Evolutionary conservation across 2,797 vertebrate species (phyloP).

Genomic region (Pangasius djambal): DNA sequence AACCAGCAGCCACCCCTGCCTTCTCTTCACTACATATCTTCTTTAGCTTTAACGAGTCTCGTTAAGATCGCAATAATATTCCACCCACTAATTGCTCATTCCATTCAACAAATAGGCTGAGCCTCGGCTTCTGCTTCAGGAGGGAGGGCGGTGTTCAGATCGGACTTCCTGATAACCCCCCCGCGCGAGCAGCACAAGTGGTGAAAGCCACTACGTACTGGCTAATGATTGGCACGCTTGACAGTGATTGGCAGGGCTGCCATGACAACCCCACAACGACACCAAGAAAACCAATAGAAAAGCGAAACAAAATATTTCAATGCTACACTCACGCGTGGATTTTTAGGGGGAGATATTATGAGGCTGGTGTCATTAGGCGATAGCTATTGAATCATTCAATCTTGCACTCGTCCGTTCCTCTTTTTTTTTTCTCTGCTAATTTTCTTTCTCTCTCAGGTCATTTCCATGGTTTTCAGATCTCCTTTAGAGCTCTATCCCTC

Average conservation of each 20-base stretch:
- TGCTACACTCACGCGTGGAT: conserved; percentile 99
- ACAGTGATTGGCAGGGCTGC: conserved; percentile 99
- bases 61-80: conserved; percentile 92
- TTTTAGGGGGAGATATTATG: conserved; percentile 99
- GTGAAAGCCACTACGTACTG: conserved; percentile 98
- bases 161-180: conserved; percentile 80
- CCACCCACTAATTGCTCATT: conserved; percentile 93
- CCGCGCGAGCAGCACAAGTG: conserved; percentile 82
- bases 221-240: conserved; percentile 99
- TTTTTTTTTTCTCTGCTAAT: conserved; percentile 87
- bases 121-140: conserved; percentile 82
- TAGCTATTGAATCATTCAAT: conserved; percentile 97
- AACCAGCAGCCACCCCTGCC: conserved; percentile 62
- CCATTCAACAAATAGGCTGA: conserved; percentile 88
- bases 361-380: conserved; percentile 99
- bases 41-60: conserved; percentile 86
- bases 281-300: conserved; percentile 99
- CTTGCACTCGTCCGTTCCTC: conserved; percentile 84
- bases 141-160: conserved; percentile 74
- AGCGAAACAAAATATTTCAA: conserved; percentile 99
- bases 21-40: conserved; percentile 83
- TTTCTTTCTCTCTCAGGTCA: conserved; percentile 92
- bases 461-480: conserved; percentile 99
- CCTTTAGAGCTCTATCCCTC: conserved; percentile 99
- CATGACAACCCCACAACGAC: conserved; percentile 99